phyloP scores from a whole-genome alignment of 2,888 invertebrate species.

The Hypomecis punctinalis region DNA sequence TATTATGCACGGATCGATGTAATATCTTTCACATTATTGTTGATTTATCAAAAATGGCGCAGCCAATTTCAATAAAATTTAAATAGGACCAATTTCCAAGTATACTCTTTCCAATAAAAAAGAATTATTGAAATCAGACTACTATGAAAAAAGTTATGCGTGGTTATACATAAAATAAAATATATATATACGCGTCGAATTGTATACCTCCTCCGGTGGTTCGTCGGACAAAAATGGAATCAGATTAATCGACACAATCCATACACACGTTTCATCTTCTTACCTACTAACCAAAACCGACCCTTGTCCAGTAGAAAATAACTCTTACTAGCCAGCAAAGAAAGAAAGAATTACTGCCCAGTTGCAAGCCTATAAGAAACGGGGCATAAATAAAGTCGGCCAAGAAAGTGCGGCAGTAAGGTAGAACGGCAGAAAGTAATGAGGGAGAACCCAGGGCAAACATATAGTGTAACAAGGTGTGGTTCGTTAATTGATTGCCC shows the following conservation, averaged over 20 bases:
- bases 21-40: too few relatives aligned
- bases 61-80: too few relatives aligned
- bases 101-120: too few relatives aligned
- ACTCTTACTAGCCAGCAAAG: background rate
- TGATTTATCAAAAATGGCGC: too few relatives aligned
- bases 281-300: constrained; percentile 1
- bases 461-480: constrained; percentile 76
- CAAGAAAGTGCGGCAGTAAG: constrained; percentile 56
- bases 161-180: too few relatives aligned
- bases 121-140: too few relatives aligned
- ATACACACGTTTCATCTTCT: background rate
- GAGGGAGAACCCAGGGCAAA: constrained; percentile 72
- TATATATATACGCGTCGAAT: too few relatives aligned
- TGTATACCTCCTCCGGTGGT: too few relatives aligned
- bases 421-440: constrained; percentile 74
- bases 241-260: background rate
- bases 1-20: too few relatives aligned
- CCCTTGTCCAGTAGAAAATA: constrained; percentile 14
- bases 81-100: too few relatives aligned
- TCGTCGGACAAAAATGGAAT: background rate
- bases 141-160: too few relatives aligned
- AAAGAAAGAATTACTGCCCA: constrained; percentile 8
- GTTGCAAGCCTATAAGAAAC: constrained; percentile 51
- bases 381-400: constrained; percentile 54
- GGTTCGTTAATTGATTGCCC: constrained; percentile 75